Conservation (phyloP, 2,113 vertebrate genomes). For the Odontesthes bonariensis region DNA sequence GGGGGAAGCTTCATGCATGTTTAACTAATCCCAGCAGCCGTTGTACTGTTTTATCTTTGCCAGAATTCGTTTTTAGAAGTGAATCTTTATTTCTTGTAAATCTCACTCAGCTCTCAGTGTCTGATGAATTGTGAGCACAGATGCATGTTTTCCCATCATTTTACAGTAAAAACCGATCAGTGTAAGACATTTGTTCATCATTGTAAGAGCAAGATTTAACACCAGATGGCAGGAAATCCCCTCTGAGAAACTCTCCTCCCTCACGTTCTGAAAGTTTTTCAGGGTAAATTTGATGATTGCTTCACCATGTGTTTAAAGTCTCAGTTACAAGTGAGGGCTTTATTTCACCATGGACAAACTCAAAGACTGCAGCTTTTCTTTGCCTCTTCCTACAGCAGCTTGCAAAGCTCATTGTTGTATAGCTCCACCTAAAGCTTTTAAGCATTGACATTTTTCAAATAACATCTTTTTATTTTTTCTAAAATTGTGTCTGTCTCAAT, state of each 20-base stretch:
- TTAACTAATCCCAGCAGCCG: no score
- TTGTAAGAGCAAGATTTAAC: conserved; percentile 18
- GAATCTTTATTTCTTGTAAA: no score
- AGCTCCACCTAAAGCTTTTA: not conserved
- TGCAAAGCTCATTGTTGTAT: not conserved
- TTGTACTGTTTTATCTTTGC: no score
- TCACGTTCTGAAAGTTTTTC: not conserved
- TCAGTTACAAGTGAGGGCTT: not conserved
- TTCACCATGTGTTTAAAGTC: not conserved
- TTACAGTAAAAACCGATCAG: not conserved
- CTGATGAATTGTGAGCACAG: not conserved
- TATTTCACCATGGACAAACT: not conserved
- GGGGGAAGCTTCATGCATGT: no score
- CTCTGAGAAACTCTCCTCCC: not conserved
- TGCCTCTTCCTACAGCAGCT: not conserved
- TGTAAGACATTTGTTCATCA: not conserved
- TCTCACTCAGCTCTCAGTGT: no score
- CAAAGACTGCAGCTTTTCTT: no score
- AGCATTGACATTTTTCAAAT: not conserved
- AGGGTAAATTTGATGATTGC: not conserved
- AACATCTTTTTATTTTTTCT: no score
- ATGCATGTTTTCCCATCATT: not conserved
- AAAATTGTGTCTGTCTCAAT: no score
- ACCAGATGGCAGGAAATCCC: conserved; percentile 63
- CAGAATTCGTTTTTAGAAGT: no score